These are phyloP conservation scores for Acholoe squamosa DNA, from an alignment of 2,888 invertebrate species.

Conservation along the genomic window DNA sequence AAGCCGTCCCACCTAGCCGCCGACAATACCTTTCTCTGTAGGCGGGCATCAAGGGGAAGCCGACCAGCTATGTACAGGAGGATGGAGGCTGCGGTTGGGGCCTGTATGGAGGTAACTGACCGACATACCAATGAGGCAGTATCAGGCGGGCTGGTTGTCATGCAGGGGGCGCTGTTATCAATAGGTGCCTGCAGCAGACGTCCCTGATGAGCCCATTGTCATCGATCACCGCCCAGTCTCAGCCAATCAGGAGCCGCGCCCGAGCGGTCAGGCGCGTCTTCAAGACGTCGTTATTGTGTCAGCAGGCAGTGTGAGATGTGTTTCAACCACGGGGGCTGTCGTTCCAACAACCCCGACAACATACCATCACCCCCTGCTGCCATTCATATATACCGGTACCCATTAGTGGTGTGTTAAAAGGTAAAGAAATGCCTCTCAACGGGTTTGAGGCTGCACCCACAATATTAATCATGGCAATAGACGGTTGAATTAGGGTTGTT, in stretches of 20 bases:
- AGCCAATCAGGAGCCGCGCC: constrained; percentile 19
- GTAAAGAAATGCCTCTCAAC: not conserved
- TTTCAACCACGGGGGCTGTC: not conserved
- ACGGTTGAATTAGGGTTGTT: no score
- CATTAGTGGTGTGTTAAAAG: not conserved
- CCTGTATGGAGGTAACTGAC: not conserved
- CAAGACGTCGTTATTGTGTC: constrained; percentile 22
- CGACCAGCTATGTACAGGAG: no score
- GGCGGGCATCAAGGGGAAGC: not conserved
- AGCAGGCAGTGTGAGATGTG: not conserved
- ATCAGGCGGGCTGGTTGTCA: not conserved
- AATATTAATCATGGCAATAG: no score
- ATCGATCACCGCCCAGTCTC: not conserved
- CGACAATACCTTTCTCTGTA: not conserved
- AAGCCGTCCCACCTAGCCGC: no score
- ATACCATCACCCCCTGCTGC: not conserved
- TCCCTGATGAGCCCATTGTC: constrained; percentile 37
- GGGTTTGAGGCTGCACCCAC: no score
- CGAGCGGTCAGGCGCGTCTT: not conserved
- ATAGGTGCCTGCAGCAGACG: constrained; percentile 11
- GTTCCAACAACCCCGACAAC: not conserved
- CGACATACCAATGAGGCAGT: not conserved
- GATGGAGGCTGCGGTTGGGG: not conserved
- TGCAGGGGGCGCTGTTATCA: not conserved
- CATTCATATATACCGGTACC: not conserved